Evolutionary conservation across 2,797 vertebrate genomes (phyloP), one percentile per base, ranked within the genome.

Genomic region (Bradypodion pumilum): DNA sequence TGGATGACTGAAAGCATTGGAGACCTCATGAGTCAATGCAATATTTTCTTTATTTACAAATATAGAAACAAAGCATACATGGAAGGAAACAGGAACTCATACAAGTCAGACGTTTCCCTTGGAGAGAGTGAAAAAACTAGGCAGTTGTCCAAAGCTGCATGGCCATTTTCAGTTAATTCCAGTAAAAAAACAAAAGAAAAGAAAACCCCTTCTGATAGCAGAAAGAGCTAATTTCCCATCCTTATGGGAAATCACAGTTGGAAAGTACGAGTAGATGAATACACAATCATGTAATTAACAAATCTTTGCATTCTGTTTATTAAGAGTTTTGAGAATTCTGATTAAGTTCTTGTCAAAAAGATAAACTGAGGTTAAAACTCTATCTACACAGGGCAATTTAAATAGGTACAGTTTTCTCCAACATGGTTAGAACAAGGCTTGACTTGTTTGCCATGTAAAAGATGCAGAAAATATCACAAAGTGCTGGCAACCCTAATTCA

Each of bases 1-100:
- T 35, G 59, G 56, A 62, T 74, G 40, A 60, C 4, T 32, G 29
- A 73, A 56, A 73, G 27, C 68, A 60, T 35, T 42, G 79, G 68
- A 60, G n/a, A 72, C 16, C 5, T 44, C 21, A 80, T 29, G 23
- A 25, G 35, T 72, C 37, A 32, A 21, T 73, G 29, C 19, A 46
- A 62, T 62, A 32, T 73, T n/a, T 73, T 52, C 56, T 73, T 63
- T 23, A 62, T 81, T 81, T 44, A 62, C 56, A 81, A 73, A 81
- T 62, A 62, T 32, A 72, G 12, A 81, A 62, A 7, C 27, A 81
- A 69, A 73, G 9, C 10, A 27, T n/a, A 32, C 19, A 29, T 49
- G n/a, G 63, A 68, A 60, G 16, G 10, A 78, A 78, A 46, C 59
- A 65, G 23, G 23, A n/a, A 69, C 29, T 42, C 21, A 23, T 35